Conservation (phyloP, 2,113 vertebrate genomes). For the Xiphophorus couchianus region DNA sequence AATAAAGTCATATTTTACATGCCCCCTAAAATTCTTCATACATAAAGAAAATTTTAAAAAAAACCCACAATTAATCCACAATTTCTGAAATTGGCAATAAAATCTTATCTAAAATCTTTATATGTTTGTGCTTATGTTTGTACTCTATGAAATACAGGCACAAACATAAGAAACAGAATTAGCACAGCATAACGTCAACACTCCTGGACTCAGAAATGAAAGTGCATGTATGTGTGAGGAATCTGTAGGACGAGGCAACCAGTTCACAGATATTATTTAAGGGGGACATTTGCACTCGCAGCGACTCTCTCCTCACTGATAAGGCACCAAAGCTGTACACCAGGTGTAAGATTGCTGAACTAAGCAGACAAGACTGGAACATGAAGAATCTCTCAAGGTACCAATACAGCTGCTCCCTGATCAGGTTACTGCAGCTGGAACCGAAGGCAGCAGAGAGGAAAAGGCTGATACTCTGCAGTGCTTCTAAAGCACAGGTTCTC, state of each 20-base stretch:
- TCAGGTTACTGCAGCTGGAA: conserved; percentile 21
- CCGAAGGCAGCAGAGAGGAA: background rate
- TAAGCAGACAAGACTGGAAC: conserved; percentile 32
- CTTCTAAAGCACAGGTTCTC: too few species aligned
- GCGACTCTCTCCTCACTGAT: conserved; percentile 1
- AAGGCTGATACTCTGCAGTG: conserved; percentile 1
- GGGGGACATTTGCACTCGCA: background rate
- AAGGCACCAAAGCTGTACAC: conserved; percentile 8
- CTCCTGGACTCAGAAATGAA: too few species aligned
- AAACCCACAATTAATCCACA: conserved; percentile 4
- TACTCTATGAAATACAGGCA: background rate
- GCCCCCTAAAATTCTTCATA: background rate
- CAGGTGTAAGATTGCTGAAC: conserved; percentile 34
- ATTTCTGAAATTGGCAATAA: background rate
- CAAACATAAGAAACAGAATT: background rate
- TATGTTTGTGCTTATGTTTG: background rate
- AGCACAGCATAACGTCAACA: too few species aligned
- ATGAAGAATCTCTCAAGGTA: conserved; percentile 27
- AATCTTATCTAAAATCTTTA: too few species aligned
- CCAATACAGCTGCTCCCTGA: conserved; percentile 5
- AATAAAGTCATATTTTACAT: conserved; percentile 4
- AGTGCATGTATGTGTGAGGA: too few species aligned
- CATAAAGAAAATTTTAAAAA: conserved; percentile 2
- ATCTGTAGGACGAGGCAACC: too few species aligned
- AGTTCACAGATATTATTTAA: background rate